phyloP scores from a whole-genome alignment of 2,113 vertebrate species.

The Carlito syrichta region DNA sequence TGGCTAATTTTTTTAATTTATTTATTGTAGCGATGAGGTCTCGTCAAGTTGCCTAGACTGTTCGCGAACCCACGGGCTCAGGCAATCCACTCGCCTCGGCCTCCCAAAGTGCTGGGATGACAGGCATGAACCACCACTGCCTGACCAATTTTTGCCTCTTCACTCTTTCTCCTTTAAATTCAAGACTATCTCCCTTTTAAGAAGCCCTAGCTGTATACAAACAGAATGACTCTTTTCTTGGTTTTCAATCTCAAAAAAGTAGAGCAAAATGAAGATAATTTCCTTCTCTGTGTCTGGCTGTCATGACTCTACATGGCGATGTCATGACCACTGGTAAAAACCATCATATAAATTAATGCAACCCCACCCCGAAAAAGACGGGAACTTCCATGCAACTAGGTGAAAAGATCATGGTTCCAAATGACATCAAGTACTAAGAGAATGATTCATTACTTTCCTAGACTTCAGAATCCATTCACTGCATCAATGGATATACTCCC shows the following conservation, averaged over 20 bases:
- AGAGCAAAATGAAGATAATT: not conserved
- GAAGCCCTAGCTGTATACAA: not conserved
- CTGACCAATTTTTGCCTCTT: not conserved
- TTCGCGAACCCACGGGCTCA: not conserved
- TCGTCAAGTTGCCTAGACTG: not conserved
- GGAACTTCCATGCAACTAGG: not conserved
- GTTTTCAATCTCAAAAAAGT: not conserved
- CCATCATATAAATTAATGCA: not conserved
- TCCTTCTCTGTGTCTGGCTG: not conserved
- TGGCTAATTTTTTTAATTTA: not conserved
- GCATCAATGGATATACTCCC: not conserved
- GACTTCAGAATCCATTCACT: not conserved
- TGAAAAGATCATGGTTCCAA: not conserved
- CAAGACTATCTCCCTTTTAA: not conserved
- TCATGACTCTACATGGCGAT: not conserved
- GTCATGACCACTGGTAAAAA: not conserved
- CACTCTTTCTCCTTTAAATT: not conserved
- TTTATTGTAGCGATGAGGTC: not conserved
- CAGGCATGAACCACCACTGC: not conserved
- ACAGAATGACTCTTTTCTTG: not conserved
- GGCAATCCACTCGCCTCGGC: not conserved
- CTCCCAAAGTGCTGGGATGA: not conserved
- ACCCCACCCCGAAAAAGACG: fast-evolving
- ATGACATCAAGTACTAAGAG: not conserved
- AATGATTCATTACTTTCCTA: not conserved